These are phyloP conservation scores for Podarcis lilfordi DNA, from an alignment of 2,797 vertebrate genomes.

Conservation along the genomic window DNA sequence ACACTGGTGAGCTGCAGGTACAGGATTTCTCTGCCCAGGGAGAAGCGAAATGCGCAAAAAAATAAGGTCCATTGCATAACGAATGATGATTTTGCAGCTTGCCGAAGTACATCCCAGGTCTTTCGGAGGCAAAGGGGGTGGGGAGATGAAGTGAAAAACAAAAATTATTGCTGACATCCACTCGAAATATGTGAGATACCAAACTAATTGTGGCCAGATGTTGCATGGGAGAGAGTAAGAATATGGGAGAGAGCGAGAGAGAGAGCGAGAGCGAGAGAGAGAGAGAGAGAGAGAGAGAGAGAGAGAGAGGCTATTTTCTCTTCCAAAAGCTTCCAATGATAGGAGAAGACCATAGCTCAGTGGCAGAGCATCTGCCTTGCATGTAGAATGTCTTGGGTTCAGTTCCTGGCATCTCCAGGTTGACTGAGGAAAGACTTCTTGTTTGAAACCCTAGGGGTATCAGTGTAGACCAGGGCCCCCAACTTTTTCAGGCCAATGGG, in stretches of 20 bases:
- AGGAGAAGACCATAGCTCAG: background rate
- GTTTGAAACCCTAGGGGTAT: too few species aligned
- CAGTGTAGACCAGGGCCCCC: too few species aligned
- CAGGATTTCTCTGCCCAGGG: background rate
- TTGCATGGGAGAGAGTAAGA: background rate
- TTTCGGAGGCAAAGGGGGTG: slow-evolving; percentile 9
- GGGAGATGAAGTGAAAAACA: slow-evolving; percentile 37
- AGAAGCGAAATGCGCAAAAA: slow-evolving; percentile 52
- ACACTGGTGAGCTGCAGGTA: background rate
- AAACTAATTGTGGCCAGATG: slow-evolving; percentile 70
- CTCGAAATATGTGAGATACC: slow-evolving; percentile 55
- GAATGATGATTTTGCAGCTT: slow-evolving; percentile 35
- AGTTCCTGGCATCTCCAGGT: too few species aligned
- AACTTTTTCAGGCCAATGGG: too few species aligned
- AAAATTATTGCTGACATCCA: slow-evolving; percentile 55
- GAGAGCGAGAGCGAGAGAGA: background rate
- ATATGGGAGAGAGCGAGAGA: background rate
- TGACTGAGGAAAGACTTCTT: too few species aligned
- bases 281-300: background rate
- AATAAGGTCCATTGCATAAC: background rate
- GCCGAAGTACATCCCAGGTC: slow-evolving; percentile 27
- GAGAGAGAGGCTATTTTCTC: background rate
- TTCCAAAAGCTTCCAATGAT: too few species aligned
- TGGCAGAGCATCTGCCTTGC: too few species aligned
- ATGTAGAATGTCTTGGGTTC: too few species aligned